Evolutionary conservation across 2,113 vertebrate species (phyloP), one percentile per base, ranked within the genome.

Genomic region (Mugil cephalus): DNA sequence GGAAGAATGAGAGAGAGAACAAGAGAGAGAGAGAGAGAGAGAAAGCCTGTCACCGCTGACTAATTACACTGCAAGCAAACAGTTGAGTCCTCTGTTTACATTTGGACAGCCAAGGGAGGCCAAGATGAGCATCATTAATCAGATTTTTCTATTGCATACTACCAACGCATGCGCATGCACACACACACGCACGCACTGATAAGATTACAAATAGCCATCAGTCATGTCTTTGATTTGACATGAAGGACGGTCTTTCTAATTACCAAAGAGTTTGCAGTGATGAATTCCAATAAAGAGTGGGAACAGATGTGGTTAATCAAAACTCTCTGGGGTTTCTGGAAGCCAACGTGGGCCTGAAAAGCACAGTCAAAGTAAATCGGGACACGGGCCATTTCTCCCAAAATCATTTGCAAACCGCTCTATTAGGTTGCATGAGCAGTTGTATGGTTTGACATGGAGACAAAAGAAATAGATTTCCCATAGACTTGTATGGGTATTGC

Each of bases 81-180:
- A 83, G 90, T 88, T 85, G 88, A 90, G 85, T 86, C 83, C 46
- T 85, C 87, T 91, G 88, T 92, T 91, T 92, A 90, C 86, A 89
- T 86, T 86, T 83, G 83, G 84, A 88, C 84, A 87, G 87, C 88
- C 79, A 69, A 83, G 67, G 67, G 86, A 86, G 79, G 78, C 77
- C 4, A 47, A 80, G 84, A 88, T 87, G 84, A 88, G 87, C 82
- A 72, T 84, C 91, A 91, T 91, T 88, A 89, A 92, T 92, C 91
- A 82, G 81, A 87, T 84, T 74, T 79, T 79, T 79, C 67, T 69
- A 50, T 79, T 79, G 77, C 71, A 52, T 80, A 17, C 58, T 47
- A 75, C 48, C 40, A 62, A 83, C 83, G 79, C 76, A n/a, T n/a
- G n/a, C n/a, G n/a, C n/a, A n/a, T n/a, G 51, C 75, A 80, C 51